Conservation (phyloP, 2,113 vertebrate genomes). For the Dryoscopus gambensis region DNA sequence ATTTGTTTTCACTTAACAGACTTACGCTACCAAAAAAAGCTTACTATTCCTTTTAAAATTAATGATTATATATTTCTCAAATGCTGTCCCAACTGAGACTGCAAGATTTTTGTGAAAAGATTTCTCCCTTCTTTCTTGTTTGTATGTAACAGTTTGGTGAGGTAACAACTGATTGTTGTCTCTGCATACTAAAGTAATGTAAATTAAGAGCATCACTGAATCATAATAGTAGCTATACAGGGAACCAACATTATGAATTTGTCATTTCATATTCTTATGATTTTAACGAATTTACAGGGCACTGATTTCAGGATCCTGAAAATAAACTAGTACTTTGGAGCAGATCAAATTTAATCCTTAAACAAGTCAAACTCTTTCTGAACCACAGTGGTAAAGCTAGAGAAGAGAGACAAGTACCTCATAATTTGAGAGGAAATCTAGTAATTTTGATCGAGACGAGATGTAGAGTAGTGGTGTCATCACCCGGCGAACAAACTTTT, state of each 20-base stretch:
- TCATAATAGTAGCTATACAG: neutral
- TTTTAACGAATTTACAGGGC: neutral
- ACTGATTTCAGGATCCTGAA: neutral
- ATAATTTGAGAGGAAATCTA: conserved; percentile 88
- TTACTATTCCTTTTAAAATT: neutral
- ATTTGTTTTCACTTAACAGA: neutral
- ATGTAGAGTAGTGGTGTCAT: conserved; percentile 92
- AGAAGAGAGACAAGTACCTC: conserved; percentile 81
- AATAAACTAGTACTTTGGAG: neutral
- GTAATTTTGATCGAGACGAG: conserved; percentile 82
- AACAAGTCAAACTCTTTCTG: conserved; percentile 40
- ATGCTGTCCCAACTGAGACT: neutral
- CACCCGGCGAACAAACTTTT: conserved; percentile 90
- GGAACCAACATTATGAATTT: neutral
- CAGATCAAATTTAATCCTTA: neutral
- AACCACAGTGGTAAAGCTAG: conserved; percentile 46
- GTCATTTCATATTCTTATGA: neutral
- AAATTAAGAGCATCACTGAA: neutral
- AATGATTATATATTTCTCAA: neutral
- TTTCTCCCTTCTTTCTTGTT: neutral
- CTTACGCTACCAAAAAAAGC: neutral
- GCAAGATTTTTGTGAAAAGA: neutral
- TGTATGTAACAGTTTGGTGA: neutral
- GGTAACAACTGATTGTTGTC: neutral
- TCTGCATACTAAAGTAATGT: neutral